Conservation (phyloP, 2,888 invertebrate genomes). For the Caenorhabditis sp. region DNA sequence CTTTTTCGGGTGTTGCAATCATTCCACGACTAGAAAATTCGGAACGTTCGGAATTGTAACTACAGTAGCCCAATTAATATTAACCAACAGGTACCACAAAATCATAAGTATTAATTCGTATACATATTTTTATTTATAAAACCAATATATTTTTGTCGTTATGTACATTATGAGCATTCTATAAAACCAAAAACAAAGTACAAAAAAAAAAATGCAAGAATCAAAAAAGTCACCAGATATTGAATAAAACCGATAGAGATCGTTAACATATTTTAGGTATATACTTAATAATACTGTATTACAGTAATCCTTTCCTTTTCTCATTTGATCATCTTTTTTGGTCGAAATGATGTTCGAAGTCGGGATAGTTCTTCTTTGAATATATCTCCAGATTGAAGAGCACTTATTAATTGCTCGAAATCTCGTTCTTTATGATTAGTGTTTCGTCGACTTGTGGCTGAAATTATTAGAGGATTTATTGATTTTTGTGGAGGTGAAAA, state of each 20-base stretch:
- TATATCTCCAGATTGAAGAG: constrained; percentile 69
- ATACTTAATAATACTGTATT: not conserved
- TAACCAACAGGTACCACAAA: too few species aligned
- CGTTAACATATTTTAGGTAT: not conserved
- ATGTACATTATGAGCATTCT: not conserved
- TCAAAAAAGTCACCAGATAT: not conserved
- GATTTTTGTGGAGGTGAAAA: not conserved
- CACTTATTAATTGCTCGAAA: constrained; percentile 67
- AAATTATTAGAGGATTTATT: too few species aligned
- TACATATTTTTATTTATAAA: too few species aligned
- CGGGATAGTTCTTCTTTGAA: constrained; percentile 69
- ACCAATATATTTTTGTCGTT: not conserved
- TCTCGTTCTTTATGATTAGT: constrained; percentile 60
- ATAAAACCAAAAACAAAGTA: not conserved
- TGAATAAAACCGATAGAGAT: not conserved
- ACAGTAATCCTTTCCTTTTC: not conserved
- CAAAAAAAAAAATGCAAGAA: too few species aligned
- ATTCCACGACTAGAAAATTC: too few species aligned
- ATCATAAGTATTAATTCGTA: too few species aligned
- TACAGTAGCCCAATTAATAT: too few species aligned
- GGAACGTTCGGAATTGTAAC: too few species aligned
- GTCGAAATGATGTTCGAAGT: constrained; percentile 65
- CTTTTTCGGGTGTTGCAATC: too few species aligned
- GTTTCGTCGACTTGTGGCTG: constrained; percentile 37
- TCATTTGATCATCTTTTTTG: constrained; percentile 34